A percentile compares a stretch with the other conserved stretches of the same genome.
Evolutionary conservation across 2,888 invertebrate genomes (phyloP).

Genomic region (Campoplex capitator): DNA sequence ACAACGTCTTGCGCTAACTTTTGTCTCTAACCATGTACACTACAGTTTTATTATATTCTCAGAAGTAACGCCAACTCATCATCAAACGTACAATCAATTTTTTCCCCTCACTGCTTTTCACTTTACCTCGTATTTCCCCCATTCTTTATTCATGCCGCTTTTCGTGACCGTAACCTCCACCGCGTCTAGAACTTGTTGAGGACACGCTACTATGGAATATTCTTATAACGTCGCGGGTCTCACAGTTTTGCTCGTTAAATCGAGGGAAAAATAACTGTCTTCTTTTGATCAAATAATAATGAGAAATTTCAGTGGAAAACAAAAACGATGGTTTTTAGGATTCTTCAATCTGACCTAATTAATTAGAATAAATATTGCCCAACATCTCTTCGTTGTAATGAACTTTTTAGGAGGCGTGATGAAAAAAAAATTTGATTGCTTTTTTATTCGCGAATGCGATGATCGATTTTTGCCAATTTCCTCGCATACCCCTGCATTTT

Average conservation of each 20-base stretch:
- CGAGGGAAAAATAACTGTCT: neutral
- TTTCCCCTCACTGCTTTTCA: neutral
- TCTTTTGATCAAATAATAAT: neutral
- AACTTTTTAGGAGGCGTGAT: too few species aligned
- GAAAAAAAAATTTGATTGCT: too few species aligned
- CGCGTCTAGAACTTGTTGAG: neutral
- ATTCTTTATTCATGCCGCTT: conserved; percentile 27
- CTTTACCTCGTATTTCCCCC: conserved; percentile 1
- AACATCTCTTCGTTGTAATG: too few species aligned
- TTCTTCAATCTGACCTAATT: too few species aligned
- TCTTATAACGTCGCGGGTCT: neutral
- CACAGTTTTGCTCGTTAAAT: neutral
- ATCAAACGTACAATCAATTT: conserved; percentile 17
- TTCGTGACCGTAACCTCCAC: conserved; percentile 21
- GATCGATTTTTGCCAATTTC: too few species aligned
- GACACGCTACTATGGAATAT: neutral
- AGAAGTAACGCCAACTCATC: conserved; percentile 17
- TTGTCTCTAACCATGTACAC: conserved; percentile 6
- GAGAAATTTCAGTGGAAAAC: too few species aligned
- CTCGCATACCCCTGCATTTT: too few species aligned
- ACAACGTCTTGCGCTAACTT: neutral
- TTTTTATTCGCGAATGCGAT: too few species aligned
- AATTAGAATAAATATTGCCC: too few species aligned
- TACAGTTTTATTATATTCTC: neutral
- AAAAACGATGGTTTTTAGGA: too few species aligned